These are phyloP conservation scores for Aythya fuligula DNA, from an alignment of 2,797 vertebrate species.

Conservation along the genomic window DNA sequence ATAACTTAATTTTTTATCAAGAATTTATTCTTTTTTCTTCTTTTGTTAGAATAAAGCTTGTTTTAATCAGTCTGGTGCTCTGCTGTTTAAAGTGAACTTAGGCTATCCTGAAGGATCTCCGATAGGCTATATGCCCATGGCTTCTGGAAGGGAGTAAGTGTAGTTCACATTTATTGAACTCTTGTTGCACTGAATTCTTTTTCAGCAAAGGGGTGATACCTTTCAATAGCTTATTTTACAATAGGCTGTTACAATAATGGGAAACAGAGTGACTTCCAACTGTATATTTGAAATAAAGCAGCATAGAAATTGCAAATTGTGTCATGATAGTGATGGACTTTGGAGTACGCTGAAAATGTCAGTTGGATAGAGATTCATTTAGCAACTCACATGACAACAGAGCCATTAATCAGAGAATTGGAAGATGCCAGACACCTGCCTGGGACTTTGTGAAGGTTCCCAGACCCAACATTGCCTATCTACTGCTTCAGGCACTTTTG, in stretches of 20 bases:
- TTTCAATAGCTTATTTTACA: background rate
- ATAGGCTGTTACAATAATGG: background rate
- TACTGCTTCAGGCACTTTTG: background rate
- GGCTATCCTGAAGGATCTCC: background rate
- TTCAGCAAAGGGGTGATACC: background rate
- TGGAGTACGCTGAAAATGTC: background rate
- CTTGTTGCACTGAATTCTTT: background rate
- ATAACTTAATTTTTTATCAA: background rate
- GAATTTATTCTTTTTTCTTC: background rate
- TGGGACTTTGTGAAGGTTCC: background rate
- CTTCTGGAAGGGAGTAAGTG: background rate
- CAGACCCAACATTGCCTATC: background rate
- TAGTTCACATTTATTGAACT: background rate
- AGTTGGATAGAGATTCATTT: accelerated
- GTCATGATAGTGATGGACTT: background rate
- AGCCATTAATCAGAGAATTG: background rate
- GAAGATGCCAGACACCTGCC: background rate
- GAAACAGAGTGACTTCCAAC: constrained; percentile 6
- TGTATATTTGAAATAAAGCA: background rate
- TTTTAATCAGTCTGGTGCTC: background rate
- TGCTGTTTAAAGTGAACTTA: background rate
- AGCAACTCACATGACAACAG: background rate
- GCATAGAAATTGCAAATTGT: background rate
- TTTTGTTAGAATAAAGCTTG: background rate
- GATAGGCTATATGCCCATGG: background rate